These are phyloP conservation scores for Rhimphoctona megacephalus DNA, from an alignment of 2,888 invertebrate species.

Conservation along the genomic window DNA sequence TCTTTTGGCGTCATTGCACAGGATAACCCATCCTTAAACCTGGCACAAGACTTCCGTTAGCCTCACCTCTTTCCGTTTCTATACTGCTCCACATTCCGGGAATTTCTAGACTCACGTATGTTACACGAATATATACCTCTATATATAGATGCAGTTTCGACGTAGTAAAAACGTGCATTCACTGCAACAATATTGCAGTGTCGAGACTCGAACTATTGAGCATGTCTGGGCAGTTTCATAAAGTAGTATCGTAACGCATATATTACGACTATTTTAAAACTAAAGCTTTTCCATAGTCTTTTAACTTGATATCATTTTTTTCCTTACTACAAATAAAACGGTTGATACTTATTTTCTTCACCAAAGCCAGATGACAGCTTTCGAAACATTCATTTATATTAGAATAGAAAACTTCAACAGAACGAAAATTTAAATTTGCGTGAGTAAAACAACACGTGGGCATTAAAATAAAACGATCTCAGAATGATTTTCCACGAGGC, in stretches of 20 bases:
- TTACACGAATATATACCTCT: constrained; percentile 39
- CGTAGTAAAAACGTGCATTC: constrained; percentile 73
- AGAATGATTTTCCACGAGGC: not conserved
- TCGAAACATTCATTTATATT: not conserved
- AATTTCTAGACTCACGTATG: constrained; percentile 38
- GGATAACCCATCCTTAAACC: constrained; percentile 32
- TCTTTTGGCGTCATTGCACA: constrained; percentile 20
- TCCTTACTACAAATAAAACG: not conserved
- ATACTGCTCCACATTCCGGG: constrained; percentile 50
- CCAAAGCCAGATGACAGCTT: not conserved
- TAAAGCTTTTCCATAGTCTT: not conserved
- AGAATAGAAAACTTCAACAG: not conserved
- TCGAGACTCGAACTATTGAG: constrained; percentile 61
- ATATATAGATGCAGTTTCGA: constrained; percentile 43
- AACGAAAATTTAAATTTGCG: not conserved
- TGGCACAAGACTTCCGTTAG: constrained; percentile 48
- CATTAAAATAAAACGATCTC: not conserved
- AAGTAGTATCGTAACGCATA: constrained; percentile 12
- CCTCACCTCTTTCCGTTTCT: constrained; percentile 44
- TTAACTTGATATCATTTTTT: not conserved
- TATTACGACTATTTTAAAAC: not conserved
- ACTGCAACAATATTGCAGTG: constrained; percentile 70
- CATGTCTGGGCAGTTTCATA: constrained; percentile 22
- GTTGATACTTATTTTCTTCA: not conserved
- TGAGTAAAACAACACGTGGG: not conserved